A percentile compares a stretch with the other conserved stretches of the same genome.
Conservation (phyloP, 2,888 invertebrate genomes). For the Stenichneumon culpator region DNA sequence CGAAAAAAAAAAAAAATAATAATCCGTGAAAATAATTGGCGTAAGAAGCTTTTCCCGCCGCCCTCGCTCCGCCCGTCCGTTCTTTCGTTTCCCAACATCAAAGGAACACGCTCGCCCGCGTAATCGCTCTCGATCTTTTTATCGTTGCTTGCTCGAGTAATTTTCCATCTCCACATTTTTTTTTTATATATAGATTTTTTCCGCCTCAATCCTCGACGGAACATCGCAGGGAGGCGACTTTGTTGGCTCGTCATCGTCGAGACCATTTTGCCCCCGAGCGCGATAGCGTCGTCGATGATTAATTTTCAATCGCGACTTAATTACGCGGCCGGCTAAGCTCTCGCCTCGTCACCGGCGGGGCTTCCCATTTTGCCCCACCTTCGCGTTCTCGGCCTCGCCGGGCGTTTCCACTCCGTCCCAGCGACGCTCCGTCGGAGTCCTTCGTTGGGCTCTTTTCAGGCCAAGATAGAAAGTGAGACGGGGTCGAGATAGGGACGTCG, state of each 20-base stretch:
- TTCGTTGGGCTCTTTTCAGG: not conserved
- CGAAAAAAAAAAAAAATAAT: conserved; percentile 22
- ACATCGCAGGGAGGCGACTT: not conserved
- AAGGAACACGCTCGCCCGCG: conserved; percentile 43
- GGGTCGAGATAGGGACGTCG: conserved; percentile 42
- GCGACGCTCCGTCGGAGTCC: not conserved
- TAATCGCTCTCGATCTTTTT: conserved; percentile 46
- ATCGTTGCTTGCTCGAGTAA: conserved; percentile 29
- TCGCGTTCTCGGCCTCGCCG: not conserved
- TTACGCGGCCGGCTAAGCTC: conserved; percentile 78
- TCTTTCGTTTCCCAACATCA: conserved; percentile 57
- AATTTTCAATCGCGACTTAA: conserved; percentile 82
- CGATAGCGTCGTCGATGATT: conserved; percentile 78
- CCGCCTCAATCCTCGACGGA: not conserved
- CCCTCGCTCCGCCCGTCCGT: conserved; percentile 51
- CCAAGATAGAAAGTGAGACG: conserved; percentile 13
- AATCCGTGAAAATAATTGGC: conserved; percentile 77
- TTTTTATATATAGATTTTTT: not conserved
- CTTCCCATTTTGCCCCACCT: conserved; percentile 12
- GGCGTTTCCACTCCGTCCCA: not conserved
- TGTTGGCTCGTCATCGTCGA: conserved; percentile 44
- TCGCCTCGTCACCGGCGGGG: conserved; percentile 60
- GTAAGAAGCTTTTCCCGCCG: conserved; percentile 79
- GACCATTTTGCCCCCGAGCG: conserved; percentile 61
- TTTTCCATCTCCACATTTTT: conserved; percentile 4